Base-by-base conservation (phyloP, 2,113 vertebrate species). In the Ptilorrhoa leucosticta region DNA sequence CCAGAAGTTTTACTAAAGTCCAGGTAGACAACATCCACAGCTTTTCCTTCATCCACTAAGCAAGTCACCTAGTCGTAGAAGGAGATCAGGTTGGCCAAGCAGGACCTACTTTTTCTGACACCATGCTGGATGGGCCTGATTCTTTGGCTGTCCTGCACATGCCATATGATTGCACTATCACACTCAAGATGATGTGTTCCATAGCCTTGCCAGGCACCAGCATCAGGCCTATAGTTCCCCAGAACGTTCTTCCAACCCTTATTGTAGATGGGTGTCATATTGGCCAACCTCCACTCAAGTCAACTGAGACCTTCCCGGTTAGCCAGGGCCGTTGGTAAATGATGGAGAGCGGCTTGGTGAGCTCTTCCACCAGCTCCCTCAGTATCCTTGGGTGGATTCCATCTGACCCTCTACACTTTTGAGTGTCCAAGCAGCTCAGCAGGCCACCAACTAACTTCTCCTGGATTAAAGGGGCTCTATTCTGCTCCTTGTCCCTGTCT, bases 161-260 rank as follows among this genome's bases (percentile, higher is more conserved):
- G 9, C 44, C 26, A 26, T 14, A 16, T 35, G 51, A 42, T 26
- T 26, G 21, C 20, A 18, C 31, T 33, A 18, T 4, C 7, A 12
- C 33, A 27, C 44, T 51, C 27, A 23, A 37, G 37, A 28, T 37
- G 4, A 42, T 44, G 14, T 35, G 15, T 31, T 66, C 31, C 44
- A 37, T 18, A 44, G 30, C 26, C 17, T 44, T 44, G 17, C 31
- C 31, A 50, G 31, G 14, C 17, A 18, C 14, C 21, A 86, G 2
- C 0, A 0, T 35, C 51, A 66, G 60, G 13, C 30, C 42, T 31
- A 26, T 17, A 31, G 61, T 9, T 42, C 13, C 21, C 44, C 9
- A 22, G 21, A 68, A 33, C 11, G 17, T 76, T 21, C 44, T 21
- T 68, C 44, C 31, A 68, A 21, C 5, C 37, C 27, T 50, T 31